Evolutionary conservation across 1,140 invertebrate species (phyloP), one percentile per base, ranked within the genome.

Genomic region (Cyclina sinensis): DNA sequence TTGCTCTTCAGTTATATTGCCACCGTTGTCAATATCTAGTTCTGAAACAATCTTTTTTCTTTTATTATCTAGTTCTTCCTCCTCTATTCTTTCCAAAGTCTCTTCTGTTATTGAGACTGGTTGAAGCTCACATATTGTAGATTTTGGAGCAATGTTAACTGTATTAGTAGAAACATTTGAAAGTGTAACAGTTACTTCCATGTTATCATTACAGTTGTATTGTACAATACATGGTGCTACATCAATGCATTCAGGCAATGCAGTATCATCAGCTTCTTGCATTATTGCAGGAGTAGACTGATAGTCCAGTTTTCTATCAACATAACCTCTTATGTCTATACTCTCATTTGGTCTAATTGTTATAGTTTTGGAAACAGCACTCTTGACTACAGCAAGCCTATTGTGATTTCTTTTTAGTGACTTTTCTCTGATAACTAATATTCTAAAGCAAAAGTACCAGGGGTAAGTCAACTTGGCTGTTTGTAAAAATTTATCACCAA

Each of bases 141-240:
- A 65, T 39, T 46, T 85, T 21, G 85, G 88, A 30, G 70, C 18
- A 51, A 91, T 76, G 18, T 30, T 70, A 11, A 91, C 74, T 57
- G 84, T 89, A 27, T 81, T 83, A 0, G 87, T 89, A 0, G 90
- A 43, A 5, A 89, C 32, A 46, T 89, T 91, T 2, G 83, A 79
- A 9, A 91, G 48, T 2, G 65, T 24, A 39, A 89, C 54, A 35
- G 57, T 35, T 14, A 89, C 48, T 35, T 39, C 39, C 27, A n/a
- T 32, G 16, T 35, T 16, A 0, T 89, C 21, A 16, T 46, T 18
- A 35, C 89, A 83, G 24, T 59, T 59, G 74, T 87, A 91, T 18
- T 30, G 27, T 0, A 87, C 35, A 0, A 88, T 2, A 21, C 46
- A 43, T 74, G 88, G 88, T 39, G 51, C 39, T 18, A 90, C 70